Percentiles rank a stretch among this genome's conserved stretches.
These are phyloP conservation scores for Loris lydekkerianus DNA, from an alignment of 2,797 vertebrate genomes.

Conservation along the genomic window DNA sequence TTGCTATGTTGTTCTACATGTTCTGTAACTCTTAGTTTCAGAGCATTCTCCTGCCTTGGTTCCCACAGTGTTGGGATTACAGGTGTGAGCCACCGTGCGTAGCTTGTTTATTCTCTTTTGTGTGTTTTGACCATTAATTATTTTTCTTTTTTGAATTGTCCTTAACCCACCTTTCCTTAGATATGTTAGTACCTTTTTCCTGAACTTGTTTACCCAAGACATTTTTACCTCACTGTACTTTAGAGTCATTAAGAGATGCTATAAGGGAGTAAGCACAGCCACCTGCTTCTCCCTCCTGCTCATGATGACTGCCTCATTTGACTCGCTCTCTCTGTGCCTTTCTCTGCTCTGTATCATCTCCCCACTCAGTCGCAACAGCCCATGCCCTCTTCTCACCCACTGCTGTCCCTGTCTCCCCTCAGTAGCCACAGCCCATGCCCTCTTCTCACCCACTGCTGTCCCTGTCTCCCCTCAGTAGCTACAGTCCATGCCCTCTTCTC, in stretches of 20 bases:
- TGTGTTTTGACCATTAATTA: not conserved
- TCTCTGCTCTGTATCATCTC: not conserved
- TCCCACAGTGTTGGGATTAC: not conserved
- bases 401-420: not conserved
- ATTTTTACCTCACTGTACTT: not conserved
- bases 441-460: not conserved
- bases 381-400: not conserved
- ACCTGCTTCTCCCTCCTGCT: not conserved
- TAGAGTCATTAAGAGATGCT: not conserved
- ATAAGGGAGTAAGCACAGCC: not conserved
- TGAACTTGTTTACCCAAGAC: not conserved
- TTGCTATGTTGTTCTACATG: not conserved
- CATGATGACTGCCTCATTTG: not conserved
- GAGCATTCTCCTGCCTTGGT: not conserved
- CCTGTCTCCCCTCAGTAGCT: no score
- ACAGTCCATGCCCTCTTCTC: no score
- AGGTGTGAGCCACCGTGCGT: not conserved
- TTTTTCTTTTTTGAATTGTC: not conserved
- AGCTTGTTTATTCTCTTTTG: not conserved
- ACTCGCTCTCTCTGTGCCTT: not conserved
- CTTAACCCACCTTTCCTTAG: conserved; percentile 18
- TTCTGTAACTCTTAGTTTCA: not conserved
- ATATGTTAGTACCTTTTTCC: not conserved
- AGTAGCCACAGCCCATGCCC: not conserved
- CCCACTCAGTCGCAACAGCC: not conserved